These are phyloP conservation scores for Agapostemon virescens DNA, from an alignment of 2,888 invertebrate species.

Conservation along the genomic window DNA sequence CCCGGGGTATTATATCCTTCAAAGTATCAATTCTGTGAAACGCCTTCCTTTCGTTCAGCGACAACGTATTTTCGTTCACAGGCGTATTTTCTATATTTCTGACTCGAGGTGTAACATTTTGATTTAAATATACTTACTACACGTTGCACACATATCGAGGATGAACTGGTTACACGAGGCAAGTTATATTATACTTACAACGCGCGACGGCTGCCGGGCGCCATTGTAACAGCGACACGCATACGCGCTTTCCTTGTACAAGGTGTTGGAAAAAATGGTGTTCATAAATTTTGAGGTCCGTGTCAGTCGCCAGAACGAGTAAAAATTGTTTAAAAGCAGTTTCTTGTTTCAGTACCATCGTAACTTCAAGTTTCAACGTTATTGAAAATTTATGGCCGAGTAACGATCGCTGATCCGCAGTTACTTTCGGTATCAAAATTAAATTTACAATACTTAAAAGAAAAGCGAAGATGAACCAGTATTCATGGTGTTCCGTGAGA, in stretches of 20 bases:
- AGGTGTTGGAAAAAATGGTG: constrained; percentile 18
- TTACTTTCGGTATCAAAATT: neutral
- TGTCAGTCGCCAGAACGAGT: neutral
- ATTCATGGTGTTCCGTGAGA: neutral
- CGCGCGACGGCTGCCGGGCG: constrained; percentile 57
- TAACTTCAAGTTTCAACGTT: constrained; percentile 10
- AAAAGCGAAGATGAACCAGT: neutral
- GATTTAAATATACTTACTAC: neutral
- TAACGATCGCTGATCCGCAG: neutral
- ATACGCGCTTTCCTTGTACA: constrained; percentile 7
- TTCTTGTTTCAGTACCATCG: constrained; percentile 6
- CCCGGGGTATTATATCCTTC: neutral
- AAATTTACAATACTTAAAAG: neutral
- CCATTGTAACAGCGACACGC: constrained; percentile 34
- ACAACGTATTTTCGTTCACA: too few species aligned
- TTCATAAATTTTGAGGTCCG: neutral
- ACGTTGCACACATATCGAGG: constrained; percentile 13
- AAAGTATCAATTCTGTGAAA: neutral
- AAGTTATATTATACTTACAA: constrained; percentile 54
- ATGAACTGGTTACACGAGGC: constrained; percentile 40
- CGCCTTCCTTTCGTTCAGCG: neutral
- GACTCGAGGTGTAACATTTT: constrained; percentile 11
- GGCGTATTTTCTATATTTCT: too few species aligned
- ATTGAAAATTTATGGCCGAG: constrained; percentile 8
- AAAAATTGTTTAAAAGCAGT: constrained; percentile 22